Conservation (phyloP, 2,113 vertebrate genomes). For the Sturnus vulgaris region DNA sequence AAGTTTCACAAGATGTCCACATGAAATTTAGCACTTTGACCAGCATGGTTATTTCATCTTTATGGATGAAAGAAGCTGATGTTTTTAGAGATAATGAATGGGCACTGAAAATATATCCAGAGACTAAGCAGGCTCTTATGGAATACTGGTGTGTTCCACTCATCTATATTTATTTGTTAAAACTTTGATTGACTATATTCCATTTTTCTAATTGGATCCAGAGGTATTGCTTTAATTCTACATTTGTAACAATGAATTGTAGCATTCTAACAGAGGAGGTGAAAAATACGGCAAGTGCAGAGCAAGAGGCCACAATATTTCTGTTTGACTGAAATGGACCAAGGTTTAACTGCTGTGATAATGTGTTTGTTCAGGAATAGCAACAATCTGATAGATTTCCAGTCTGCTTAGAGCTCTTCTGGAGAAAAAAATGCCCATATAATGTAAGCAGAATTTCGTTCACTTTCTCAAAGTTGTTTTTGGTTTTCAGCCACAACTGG, state of each 20-base stretch:
- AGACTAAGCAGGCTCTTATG: background rate
- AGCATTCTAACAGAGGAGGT: background rate
- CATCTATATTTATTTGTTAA: background rate
- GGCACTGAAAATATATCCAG: background rate
- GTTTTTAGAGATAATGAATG: background rate
- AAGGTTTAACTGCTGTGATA: background rate
- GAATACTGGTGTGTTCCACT: background rate
- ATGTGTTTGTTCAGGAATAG: background rate
- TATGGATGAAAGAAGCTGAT: background rate
- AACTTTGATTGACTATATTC: background rate
- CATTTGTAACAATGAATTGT: background rate
- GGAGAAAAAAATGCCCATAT: background rate
- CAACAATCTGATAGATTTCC: background rate
- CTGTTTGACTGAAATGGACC: background rate
- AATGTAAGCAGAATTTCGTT: background rate
- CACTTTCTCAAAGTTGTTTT: background rate
- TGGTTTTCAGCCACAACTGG: background rate
- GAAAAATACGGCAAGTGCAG: background rate
- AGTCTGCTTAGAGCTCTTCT: background rate
- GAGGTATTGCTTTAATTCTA: background rate
- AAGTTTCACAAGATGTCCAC: background rate
- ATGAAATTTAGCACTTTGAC: background rate
- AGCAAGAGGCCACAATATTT: background rate
- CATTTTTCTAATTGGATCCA: background rate
- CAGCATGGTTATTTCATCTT: background rate